phyloP scores from a whole-genome alignment of 2,888 invertebrate species.

The Ophonus ardosiacus region DNA sequence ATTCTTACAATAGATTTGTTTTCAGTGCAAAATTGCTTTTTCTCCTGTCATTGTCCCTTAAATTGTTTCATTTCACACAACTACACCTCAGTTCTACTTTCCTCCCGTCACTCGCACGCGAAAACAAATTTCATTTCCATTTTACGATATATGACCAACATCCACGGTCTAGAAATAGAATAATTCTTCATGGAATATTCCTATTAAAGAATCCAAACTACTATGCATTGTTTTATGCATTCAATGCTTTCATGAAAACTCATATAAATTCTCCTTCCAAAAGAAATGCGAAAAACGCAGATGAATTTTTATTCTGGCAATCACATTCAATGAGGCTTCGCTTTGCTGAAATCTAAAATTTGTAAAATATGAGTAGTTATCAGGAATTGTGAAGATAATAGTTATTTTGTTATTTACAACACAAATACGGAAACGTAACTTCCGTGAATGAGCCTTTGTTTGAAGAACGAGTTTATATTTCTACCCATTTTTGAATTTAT shows the following conservation, averaged over 20 bases:
- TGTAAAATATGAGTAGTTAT: not conserved
- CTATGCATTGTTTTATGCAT: conserved; percentile 37
- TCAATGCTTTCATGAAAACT: conserved; percentile 1
- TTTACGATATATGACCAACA: not conserved
- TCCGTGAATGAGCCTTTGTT: too few species aligned
- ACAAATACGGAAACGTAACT: too few species aligned
- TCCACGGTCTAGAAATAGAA: not conserved
- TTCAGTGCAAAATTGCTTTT: not conserved
- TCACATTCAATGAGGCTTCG: conserved; percentile 21
- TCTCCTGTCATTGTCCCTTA: not conserved
- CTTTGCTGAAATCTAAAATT: not conserved
- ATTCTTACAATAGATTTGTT: not conserved
- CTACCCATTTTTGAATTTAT: too few species aligned
- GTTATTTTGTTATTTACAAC: too few species aligned
- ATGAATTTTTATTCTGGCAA: conserved; percentile 13
- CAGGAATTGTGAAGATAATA: not conserved
- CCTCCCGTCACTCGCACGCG: not conserved
- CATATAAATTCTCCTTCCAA: conserved; percentile 31
- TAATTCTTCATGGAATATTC: conserved; percentile 26
- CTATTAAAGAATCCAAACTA: not conserved
- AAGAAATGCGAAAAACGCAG: conserved; percentile 22
- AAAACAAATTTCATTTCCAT: conserved; percentile 17
- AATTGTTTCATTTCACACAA: not conserved
- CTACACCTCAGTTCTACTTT: not conserved
- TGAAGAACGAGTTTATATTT: too few species aligned